These are phyloP conservation scores for Pseudomyrmex sp. DNA, from an alignment of 1,140 invertebrate genomes.

Conservation along the genomic window DNA sequence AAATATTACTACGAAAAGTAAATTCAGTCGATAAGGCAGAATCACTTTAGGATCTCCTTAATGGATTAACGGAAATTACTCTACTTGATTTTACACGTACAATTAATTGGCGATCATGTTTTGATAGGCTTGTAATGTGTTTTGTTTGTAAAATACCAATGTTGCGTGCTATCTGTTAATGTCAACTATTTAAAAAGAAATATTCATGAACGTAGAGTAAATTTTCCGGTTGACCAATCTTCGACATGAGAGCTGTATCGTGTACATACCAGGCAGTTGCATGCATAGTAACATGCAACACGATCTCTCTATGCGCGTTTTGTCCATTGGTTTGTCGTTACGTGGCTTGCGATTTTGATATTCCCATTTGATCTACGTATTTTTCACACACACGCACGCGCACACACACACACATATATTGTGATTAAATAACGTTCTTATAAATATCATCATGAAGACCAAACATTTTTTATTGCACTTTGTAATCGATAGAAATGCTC, in stretches of 20 bases:
- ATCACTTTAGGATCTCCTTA: background rate
- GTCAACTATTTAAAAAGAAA: slow-evolving; percentile 8
- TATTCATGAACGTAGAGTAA: slow-evolving; percentile 24
- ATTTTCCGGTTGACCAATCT: slow-evolving; percentile 47
- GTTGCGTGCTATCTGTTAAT: background rate
- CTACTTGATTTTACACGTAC: background rate
- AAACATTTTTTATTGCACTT: background rate
- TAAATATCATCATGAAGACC: background rate
- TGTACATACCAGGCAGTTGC: slow-evolving; percentile 40
- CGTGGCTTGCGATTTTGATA: slow-evolving; percentile 23
- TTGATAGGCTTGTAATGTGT: background rate
- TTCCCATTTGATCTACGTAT: slow-evolving; percentile 2
- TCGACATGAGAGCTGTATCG: slow-evolving; percentile 37
- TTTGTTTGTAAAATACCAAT: background rate
- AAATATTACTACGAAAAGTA: no score
- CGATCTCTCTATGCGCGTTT: slow-evolving; percentile 55
- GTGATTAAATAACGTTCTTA: slow-evolving; percentile 16
- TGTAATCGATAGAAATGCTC: no score
- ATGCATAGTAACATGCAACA: slow-evolving; percentile 61
- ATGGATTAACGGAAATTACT: background rate
- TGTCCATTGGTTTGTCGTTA: slow-evolving; percentile 53
- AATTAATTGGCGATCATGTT: background rate
- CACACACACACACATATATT: no score
- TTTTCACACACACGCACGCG: background rate
- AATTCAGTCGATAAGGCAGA: no score